Percentiles rank a stretch among this genome's conserved stretches.
Conservation (phyloP, 2,888 invertebrate genomes). For the Spisula subtruncata region DNA sequence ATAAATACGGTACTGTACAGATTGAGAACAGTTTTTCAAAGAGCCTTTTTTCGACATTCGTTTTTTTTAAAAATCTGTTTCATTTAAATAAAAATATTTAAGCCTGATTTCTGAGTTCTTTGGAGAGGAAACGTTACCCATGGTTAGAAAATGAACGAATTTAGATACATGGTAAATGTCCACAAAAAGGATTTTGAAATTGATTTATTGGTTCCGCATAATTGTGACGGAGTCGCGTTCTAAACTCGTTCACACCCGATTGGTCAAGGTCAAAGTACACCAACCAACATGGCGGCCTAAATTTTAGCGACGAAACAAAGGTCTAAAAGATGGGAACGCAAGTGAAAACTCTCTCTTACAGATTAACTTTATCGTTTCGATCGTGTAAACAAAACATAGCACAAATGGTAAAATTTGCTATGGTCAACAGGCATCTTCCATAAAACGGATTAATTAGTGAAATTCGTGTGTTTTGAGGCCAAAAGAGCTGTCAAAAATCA, state of each 20-base stretch:
- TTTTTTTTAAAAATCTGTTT: no score
- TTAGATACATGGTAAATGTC: no score
- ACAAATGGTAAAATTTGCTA: conserved; percentile 34
- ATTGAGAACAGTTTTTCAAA: not conserved
- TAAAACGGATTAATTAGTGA: conserved; percentile 11
- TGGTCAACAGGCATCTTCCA: not conserved
- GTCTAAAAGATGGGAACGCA: conserved; percentile 77
- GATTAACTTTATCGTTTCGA: conserved; percentile 27
- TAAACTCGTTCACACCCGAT: conserved; percentile 67
- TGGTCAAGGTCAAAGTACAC: conserved; percentile 87
- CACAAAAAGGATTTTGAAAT: no score
- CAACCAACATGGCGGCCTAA: conserved; percentile 83
- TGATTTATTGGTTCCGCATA: not conserved
- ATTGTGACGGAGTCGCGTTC: not conserved
- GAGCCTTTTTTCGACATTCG: no score
- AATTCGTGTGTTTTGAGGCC: conserved; percentile 23
- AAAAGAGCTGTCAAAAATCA: conserved; percentile 45
- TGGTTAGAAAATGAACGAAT: no score
- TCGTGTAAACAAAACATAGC: conserved; percentile 16
- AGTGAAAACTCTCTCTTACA: conserved; percentile 56
- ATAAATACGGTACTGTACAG: not conserved
- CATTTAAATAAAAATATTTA: no score
- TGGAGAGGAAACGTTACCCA: no score
- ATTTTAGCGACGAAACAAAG: conserved; percentile 81
- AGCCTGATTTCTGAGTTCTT: no score